phyloP scores from a whole-genome alignment of 1,140 invertebrate genomes.

The Bacillus rossius region DNA sequence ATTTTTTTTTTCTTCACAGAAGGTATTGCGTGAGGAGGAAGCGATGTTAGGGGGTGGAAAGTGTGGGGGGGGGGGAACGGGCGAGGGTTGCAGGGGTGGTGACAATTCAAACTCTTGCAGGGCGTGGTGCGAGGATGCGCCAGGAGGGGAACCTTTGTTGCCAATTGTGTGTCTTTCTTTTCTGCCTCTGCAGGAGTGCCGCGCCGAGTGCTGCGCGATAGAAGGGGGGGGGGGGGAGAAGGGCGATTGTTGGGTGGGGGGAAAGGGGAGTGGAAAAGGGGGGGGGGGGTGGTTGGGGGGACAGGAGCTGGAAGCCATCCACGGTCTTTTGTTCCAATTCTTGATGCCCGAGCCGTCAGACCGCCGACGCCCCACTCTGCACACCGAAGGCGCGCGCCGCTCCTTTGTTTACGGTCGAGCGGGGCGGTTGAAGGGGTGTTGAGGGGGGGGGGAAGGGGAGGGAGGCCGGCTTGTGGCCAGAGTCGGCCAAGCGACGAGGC shows the following conservation, averaged over 20 bases:
- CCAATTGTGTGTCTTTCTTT: constrained; percentile 19
- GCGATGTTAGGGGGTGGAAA: neutral
- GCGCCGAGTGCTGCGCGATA: neutral
- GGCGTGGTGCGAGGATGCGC: constrained; percentile 3
- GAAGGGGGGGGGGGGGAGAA: neutral
- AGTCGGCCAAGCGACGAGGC: too few species aligned
- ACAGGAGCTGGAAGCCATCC: constrained; percentile 15
- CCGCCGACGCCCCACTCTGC: neutral
- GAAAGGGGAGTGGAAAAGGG: neutral
- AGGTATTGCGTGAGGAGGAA: constrained; percentile 10
- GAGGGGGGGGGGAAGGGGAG: too few species aligned
- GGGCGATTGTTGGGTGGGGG: too few species aligned
- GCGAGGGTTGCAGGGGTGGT: neutral
- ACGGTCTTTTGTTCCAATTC: constrained; percentile 20
- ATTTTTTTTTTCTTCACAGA: constrained; percentile 21
- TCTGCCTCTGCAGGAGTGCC: neutral
- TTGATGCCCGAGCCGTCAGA: constrained; percentile 22
- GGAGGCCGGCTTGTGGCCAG: too few species aligned
- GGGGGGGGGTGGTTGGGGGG: neutral
- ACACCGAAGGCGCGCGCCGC: neutral
- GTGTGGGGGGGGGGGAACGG: neutral
- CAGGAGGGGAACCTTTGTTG: constrained; percentile 18
- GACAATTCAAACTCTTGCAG: constrained; percentile 21
- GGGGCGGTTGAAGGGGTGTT: too few species aligned
- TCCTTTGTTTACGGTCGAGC: constrained; percentile 15